Evolutionary conservation across 2,797 vertebrate species (phyloP).

Genomic region (Acanthiza pusilla): DNA sequence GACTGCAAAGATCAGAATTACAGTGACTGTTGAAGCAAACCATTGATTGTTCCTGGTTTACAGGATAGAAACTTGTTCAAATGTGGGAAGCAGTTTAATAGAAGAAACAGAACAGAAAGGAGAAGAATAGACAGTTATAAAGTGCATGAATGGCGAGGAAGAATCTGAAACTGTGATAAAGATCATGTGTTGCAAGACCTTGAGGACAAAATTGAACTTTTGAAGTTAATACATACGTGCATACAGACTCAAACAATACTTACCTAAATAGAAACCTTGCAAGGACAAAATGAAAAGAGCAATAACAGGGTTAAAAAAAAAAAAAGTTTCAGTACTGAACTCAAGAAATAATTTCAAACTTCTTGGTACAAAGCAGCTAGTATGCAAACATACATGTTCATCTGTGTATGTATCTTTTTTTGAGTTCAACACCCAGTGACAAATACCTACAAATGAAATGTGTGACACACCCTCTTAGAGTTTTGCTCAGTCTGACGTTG

Average conservation of each 20-base stretch:
- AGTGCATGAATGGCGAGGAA: neutral
- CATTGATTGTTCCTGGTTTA: neutral
- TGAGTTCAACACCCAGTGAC: neutral
- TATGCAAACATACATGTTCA: neutral
- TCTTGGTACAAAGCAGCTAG: neutral
- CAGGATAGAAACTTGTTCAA: neutral
- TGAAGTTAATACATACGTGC: neutral
- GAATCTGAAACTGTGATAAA: neutral
- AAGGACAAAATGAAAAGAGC: neutral
- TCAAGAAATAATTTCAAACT: neutral
- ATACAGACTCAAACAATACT: neutral
- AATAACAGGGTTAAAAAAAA: neutral
- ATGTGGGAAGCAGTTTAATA: neutral
- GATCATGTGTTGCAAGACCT: neutral
- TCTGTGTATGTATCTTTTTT: neutral
- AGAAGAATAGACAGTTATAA: neutral
- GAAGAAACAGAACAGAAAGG: neutral
- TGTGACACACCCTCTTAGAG: neutral
- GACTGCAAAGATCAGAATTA: neutral
- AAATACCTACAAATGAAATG: neutral
- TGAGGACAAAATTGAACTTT: neutral
- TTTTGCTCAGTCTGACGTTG: neutral
- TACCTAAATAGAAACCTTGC: neutral
- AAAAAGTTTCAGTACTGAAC: neutral
- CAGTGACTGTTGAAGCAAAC: neutral